A percentile compares a stretch with the other conserved stretches of the same genome.
Conservation (phyloP, 2,888 invertebrate genomes). For the Bombylius major region DNA sequence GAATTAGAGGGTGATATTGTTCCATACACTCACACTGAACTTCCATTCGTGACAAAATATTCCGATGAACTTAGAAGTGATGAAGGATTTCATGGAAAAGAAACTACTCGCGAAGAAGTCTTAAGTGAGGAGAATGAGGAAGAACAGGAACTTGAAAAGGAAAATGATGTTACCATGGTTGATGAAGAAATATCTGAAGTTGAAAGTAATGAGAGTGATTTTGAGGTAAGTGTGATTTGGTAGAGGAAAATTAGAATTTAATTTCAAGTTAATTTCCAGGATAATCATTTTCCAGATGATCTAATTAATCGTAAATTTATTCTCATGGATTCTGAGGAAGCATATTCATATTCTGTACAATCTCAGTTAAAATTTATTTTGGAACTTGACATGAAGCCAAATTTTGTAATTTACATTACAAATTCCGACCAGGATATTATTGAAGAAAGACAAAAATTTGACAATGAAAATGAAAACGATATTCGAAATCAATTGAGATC, state of each 20-base stretch:
- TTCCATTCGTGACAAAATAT: too few relatives aligned
- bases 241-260: too few relatives aligned
- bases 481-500: not conserved
- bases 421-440: not conserved
- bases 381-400: conserved; percentile 3
- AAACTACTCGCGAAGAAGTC: too few relatives aligned
- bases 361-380: conserved; percentile 5
- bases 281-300: too few relatives aligned
- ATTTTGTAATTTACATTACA: conserved; percentile 2
- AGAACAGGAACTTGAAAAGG: too few relatives aligned
- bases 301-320: too few relatives aligned
- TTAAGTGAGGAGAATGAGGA: too few relatives aligned
- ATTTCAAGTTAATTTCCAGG: too few relatives aligned
- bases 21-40: not conserved
- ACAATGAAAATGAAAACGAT: conserved; percentile 13
- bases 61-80: too few relatives aligned
- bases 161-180: too few relatives aligned
- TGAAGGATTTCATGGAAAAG: too few relatives aligned
- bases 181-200: not conserved
- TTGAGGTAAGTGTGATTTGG: not conserved
- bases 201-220: not conserved
- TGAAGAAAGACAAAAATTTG: not conserved
- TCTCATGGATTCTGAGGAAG: not conserved
- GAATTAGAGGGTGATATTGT: not conserved
- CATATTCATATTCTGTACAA: conserved; percentile 17